Evolutionary conservation across 2,113 vertebrate genomes (phyloP), one percentile per base, ranked within the genome.

Genomic region (Anseranas semipalmata): DNA sequence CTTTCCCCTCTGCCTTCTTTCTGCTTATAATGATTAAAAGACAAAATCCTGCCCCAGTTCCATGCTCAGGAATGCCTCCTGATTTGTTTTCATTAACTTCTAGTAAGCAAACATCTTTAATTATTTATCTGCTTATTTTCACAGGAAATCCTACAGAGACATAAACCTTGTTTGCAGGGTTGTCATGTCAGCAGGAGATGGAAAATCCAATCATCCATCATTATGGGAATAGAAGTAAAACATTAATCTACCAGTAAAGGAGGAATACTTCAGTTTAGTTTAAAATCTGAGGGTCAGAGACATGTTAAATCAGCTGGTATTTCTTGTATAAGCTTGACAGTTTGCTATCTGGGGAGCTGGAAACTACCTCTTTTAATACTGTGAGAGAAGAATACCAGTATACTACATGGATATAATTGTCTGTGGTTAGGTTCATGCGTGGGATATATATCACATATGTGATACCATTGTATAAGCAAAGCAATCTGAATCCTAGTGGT

Each of bases 61-160:
- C 53, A 65, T 35, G 72, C 45, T 63, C 74, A 73, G 78, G 70
- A 91, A 90, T 7, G 15, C n/a, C 92, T 93, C 28, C 67, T 89
- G 77, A 80, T 94, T 86, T 89, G 24, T 76, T 94, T 97, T 94
- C 32, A 66, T 93, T 95, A 95, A 53, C 32, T 91, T 93, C 60
- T 63, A 77, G 55, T 78, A 76, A 17, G 41, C 68, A 92, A 80
- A 89, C 48, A 37, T n/a, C 8, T 91, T 96, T 81, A 85, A 94
- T 95, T 95, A 93, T 97, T 95, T 88, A 93, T 65, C 53, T 86
- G n/a, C 56, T 89, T 92, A 50, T 95, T 96, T 96, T 78, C 66
- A 92, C 39, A 85, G 81, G 71, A 91, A 71, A 93, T 79, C 59
- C 76, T 65, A 65, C 52, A 68, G 74, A 67, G 74, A 72, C 58